Percentiles rank a stretch among this genome's conserved stretches.
Evolutionary conservation across 2,888 invertebrate species (phyloP).

Genomic region (Spicauda simplicius): DNA sequence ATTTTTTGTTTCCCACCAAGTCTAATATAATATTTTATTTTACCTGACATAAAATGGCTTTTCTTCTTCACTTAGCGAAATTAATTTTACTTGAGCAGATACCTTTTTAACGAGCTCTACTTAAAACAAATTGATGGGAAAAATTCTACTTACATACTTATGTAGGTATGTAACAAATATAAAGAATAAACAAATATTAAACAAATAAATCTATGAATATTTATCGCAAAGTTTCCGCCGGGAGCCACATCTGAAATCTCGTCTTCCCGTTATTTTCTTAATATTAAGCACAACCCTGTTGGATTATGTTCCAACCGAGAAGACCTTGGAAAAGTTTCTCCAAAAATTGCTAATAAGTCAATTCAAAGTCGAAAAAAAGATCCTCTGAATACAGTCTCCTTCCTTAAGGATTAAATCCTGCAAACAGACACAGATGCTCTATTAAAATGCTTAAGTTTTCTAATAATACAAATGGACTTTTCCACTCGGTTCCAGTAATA

Average conservation of each 20-base stretch:
- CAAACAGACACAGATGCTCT: slow-evolving; percentile 48
- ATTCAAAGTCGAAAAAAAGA: slow-evolving; percentile 35
- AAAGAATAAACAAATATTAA: background rate
- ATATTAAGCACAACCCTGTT: slow-evolving; percentile 24
- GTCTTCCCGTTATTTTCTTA: slow-evolving; percentile 21
- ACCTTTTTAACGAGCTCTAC: background rate
- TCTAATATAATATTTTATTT: too few relatives aligned
- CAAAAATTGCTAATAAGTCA: slow-evolving; percentile 36
- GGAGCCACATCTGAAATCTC: slow-evolving; percentile 15
- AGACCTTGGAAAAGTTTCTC: slow-evolving; percentile 14
- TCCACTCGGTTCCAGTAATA: slow-evolving; percentile 56
- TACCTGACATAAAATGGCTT: too few relatives aligned
- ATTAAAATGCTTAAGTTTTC: slow-evolving; percentile 52
- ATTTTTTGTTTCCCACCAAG: too few relatives aligned
- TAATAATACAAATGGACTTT: slow-evolving; percentile 64
- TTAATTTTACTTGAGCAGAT: too few relatives aligned
- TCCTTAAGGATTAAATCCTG: slow-evolving; percentile 25
- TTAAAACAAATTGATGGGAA: background rate
- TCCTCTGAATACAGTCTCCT: slow-evolving; percentile 24
- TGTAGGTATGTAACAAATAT: background rate
- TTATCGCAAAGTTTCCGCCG: slow-evolving; percentile 16
- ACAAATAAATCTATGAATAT: slow-evolving; percentile 15
- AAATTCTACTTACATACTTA: background rate
- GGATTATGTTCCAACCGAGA: slow-evolving; percentile 25
- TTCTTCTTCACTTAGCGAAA: too few relatives aligned